phyloP scores from a whole-genome alignment of 2,888 invertebrate genomes.

The Frankliniella fusca region DNA sequence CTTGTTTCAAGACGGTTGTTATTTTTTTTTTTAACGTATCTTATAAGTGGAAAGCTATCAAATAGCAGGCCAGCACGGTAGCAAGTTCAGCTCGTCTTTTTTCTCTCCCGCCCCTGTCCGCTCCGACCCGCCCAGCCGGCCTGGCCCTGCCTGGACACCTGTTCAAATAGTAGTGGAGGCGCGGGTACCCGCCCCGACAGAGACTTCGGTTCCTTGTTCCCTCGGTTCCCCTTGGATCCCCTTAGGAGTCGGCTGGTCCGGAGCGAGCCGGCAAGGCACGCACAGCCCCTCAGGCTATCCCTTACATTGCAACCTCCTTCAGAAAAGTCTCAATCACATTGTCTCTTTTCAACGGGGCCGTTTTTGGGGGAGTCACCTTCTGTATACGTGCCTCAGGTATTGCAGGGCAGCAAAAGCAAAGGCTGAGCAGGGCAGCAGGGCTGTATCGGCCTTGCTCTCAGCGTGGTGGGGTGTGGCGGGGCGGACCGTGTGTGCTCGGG shows the following conservation, averaged over 20 bases:
- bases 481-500: not conserved
- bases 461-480: not conserved
- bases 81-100: not conserved
- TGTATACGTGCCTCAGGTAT: no score
- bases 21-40: constrained; percentile 12
- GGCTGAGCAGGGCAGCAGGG: not conserved
- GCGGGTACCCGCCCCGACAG: not conserved
- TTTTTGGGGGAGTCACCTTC: no score
- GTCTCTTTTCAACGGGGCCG: no score
- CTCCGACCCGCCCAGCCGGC: not conserved
- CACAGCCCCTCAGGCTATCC: not conserved
- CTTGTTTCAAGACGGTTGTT: not conserved
- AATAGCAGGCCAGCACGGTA: constrained; percentile 24
- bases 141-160: not conserved
- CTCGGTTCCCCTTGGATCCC: no score
- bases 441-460: not conserved
- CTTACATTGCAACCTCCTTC: constrained; percentile 27
- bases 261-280: no score
- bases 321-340: no score
- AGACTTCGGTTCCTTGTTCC: no score
- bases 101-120: not conserved
- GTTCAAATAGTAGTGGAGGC: constrained; percentile 24
- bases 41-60: constrained; percentile 25
- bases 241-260: no score
- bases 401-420: no score